Evolutionary conservation across 2,888 invertebrate species (phyloP).

Genomic region (Drosophila kambysellisi): DNA sequence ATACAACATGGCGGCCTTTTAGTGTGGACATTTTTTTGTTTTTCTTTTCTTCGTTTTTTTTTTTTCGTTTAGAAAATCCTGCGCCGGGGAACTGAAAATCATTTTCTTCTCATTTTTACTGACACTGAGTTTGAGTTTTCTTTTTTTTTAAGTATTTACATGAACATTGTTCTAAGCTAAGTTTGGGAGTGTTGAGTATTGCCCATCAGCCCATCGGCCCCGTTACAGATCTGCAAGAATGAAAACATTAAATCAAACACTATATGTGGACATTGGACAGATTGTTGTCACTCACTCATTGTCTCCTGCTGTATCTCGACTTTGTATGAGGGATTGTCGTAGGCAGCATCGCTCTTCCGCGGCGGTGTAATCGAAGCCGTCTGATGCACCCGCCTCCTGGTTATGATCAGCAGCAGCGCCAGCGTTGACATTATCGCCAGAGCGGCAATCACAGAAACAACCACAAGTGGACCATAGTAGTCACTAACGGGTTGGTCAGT

Average conservation of each 20-base stretch:
- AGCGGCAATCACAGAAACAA: constrained; percentile 94
- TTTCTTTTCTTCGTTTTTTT: neutral
- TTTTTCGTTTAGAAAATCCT: constrained; percentile 30
- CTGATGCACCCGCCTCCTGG: constrained; percentile 89
- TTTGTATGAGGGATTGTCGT: constrained; percentile 97
- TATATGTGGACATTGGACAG: neutral
- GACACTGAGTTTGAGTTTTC: constrained; percentile 70
- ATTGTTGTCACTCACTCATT: constrained; percentile 89
- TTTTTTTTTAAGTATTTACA: constrained; percentile 63
- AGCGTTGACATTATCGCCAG: constrained; percentile 93
- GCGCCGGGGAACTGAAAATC: constrained; percentile 58
- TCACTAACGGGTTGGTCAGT: constrained; percentile 87
- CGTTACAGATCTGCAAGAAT: constrained; percentile 68
- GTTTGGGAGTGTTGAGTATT: constrained; percentile 46
- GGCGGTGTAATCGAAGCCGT: constrained; percentile 93
- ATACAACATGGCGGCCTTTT: constrained; percentile 71
- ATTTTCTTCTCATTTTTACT: constrained; percentile 55
- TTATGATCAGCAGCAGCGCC: constrained; percentile 91
- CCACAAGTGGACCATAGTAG: constrained; percentile 95
- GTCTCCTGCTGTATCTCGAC: constrained; percentile 96
- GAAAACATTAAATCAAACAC: neutral
- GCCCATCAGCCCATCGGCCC: constrained; percentile 39
- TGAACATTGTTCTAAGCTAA: constrained; percentile 64
- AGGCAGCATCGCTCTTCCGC: constrained; percentile 93
- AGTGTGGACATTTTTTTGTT: constrained; percentile 28